phyloP scores from a whole-genome alignment of 2,797 vertebrate genomes.

The Eutrigla gurnardus region DNA sequence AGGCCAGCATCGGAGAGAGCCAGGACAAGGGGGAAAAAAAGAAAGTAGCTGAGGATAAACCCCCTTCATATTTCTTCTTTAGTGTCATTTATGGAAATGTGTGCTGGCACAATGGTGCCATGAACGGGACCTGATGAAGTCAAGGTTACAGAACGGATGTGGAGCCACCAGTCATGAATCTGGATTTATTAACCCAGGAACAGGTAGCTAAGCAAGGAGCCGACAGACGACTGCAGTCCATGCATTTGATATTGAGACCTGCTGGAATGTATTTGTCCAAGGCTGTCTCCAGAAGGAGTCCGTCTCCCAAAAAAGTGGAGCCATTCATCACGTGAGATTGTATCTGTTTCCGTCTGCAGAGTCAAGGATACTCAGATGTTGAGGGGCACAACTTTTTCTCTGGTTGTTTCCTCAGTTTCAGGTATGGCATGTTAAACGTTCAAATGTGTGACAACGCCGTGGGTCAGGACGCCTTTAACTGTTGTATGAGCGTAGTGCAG shows the following conservation, averaged over 20 bases:
- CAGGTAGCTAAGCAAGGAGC: conserved; percentile 35
- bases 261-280: conserved; percentile 27
- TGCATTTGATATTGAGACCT: conserved; percentile 16
- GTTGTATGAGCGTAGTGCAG: too few species aligned
- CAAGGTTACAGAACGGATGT: conserved; percentile 51
- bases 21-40: neutral
- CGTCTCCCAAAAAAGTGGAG: conserved; percentile 8
- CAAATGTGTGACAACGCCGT: too few species aligned
- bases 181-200: conserved; percentile 61
- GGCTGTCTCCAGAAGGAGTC: conserved; percentile 13
- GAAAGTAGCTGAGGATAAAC: conserved; percentile 46
- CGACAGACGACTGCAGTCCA: conserved; percentile 17
- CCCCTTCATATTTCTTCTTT: conserved; percentile 66
- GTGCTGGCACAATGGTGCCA: conserved; percentile 46
- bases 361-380: neutral
- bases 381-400: neutral
- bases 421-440: neutral
- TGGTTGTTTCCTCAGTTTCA: neutral
- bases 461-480: too few species aligned
- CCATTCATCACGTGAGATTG: conserved; percentile 24
- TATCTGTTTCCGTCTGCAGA: neutral
- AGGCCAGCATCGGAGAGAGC: conserved; percentile 20
- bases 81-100: conserved; percentile 74
- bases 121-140: conserved; percentile 54
- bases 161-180: conserved; percentile 47